Conservation (phyloP, 2,113 vertebrate genomes). For the Cyanistes caeruleus region DNA sequence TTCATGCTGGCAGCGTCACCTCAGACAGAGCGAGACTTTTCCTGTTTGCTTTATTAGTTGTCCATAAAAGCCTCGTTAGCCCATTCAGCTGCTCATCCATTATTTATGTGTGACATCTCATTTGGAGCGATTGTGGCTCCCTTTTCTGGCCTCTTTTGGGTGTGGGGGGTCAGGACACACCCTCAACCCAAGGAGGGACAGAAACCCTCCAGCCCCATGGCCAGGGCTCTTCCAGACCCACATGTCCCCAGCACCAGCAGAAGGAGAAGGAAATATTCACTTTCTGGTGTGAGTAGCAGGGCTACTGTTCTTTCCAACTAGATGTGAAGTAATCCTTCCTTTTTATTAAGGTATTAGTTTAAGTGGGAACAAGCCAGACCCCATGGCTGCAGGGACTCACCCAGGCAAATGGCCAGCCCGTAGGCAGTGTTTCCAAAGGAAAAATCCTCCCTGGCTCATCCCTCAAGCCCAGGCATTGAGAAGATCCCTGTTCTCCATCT, state of each 20-base stretch:
- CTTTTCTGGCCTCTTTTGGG: background rate
- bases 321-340: background rate
- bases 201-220: accelerated
- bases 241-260: accelerated
- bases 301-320: background rate
- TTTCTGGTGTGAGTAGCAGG: background rate
- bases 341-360: background rate
- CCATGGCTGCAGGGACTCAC: no score
- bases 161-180: no score
- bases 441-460: background rate
- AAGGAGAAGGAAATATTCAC: background rate
- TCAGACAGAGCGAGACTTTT: background rate
- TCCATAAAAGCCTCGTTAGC: background rate
- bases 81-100: background rate
- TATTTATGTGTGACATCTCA: background rate
- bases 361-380: background rate
- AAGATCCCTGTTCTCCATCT: background rate
- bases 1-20: background rate
- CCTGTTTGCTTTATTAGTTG: background rate
- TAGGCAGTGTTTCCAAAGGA: background rate
- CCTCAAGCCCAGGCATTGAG: background rate
- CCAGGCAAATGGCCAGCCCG: background rate
- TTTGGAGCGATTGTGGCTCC: background rate
- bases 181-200: background rate
- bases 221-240: background rate